phyloP scores from a whole-genome alignment of 2,113 vertebrate species.

The Oryzias curvinotus region DNA sequence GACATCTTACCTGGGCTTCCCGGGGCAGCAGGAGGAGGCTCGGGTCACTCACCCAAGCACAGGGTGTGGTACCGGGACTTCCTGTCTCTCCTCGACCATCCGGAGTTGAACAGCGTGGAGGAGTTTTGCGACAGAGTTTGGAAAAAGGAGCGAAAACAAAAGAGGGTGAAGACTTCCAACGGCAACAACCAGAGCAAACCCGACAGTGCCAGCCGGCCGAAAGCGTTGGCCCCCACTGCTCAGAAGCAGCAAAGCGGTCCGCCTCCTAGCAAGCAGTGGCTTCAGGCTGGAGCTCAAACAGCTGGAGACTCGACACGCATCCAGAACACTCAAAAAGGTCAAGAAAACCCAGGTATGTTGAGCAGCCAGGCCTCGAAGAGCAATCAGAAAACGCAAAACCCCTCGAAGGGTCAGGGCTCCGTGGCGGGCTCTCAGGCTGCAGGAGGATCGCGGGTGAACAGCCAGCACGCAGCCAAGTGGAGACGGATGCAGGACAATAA shows the following conservation, averaged over 20 bases:
- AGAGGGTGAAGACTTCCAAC: constrained; percentile 81
- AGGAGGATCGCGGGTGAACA: constrained; percentile 47
- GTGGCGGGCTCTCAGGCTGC: constrained; percentile 32
- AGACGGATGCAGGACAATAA: constrained; percentile 97
- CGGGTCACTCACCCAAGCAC: constrained; percentile 81
- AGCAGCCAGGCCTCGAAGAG: constrained; percentile 44
- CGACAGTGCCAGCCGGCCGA: constrained; percentile 33
- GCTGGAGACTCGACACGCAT: constrained; percentile 37
- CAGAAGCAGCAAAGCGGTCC: constrained; percentile 68
- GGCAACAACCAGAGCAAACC: constrained; percentile 37
- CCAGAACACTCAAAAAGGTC: constrained; percentile 54
- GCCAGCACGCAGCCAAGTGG: constrained; percentile 87
- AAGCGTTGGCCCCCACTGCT: constrained; percentile 46
- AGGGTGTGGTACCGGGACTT: constrained; percentile 97
- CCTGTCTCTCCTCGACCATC: constrained; percentile 94
- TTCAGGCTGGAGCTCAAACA: constrained; percentile 43
- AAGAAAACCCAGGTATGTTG: constrained; percentile 24
- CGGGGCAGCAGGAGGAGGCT: constrained; percentile 31
- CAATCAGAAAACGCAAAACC: constrained; percentile 57
- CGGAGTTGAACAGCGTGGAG: constrained; percentile 95
- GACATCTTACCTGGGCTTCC: constrained; percentile 85
- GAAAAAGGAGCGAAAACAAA: constrained; percentile 96
- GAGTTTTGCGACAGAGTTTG: constrained; percentile 98
- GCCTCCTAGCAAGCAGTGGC: constrained; percentile 47
- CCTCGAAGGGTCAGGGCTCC: constrained; percentile 44